Conservation (phyloP, 2,797 vertebrate genomes). For the Lagodon rhomboides region DNA sequence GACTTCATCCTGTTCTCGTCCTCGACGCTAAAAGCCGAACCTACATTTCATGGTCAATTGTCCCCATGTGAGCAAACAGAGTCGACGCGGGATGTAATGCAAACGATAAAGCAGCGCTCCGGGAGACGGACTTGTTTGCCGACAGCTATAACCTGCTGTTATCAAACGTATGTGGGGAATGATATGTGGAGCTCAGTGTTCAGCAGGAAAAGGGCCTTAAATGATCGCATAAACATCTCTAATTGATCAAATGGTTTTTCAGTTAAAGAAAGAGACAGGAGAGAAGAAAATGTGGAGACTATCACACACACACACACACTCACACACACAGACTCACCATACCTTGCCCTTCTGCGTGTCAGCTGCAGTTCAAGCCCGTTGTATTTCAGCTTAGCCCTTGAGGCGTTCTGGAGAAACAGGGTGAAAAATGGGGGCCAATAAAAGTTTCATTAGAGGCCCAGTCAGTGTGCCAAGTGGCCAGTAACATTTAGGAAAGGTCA, state of each 20-base stretch:
- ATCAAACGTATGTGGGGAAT: conserved; percentile 42
- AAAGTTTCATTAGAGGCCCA: conserved; percentile 87
- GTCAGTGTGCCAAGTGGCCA: conserved; percentile 84
- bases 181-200: conserved; percentile 38
- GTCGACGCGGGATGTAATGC: conserved; percentile 21
- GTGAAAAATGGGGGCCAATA: conserved; percentile 87
- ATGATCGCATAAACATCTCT: conserved; percentile 31
- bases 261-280: conserved; percentile 19
- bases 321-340: conserved; percentile 23
- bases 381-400: conserved; percentile 81
- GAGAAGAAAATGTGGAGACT: conserved; percentile 30
- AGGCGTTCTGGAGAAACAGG: conserved; percentile 80
- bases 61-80: conserved; percentile 22
- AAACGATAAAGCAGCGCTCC: conserved; percentile 35
- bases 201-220: conserved; percentile 18
- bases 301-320: conserved; percentile 22
- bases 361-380: conserved; percentile 76
- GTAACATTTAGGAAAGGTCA: conserved; percentile 90
- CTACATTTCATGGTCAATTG: conserved; percentile 18
- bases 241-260: conserved; percentile 44
- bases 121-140: conserved; percentile 21
- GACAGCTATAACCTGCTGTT: conserved; percentile 26
- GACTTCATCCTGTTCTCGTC: neutral
- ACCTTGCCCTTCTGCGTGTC: conserved; percentile 63
- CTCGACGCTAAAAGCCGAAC: conserved; percentile 1